A percentile compares a stretch with the other conserved stretches of the same genome.
These are phyloP conservation scores for Tautogolabrus adspersus DNA, from an alignment of 2,113 vertebrate genomes.

Conservation along the genomic window DNA sequence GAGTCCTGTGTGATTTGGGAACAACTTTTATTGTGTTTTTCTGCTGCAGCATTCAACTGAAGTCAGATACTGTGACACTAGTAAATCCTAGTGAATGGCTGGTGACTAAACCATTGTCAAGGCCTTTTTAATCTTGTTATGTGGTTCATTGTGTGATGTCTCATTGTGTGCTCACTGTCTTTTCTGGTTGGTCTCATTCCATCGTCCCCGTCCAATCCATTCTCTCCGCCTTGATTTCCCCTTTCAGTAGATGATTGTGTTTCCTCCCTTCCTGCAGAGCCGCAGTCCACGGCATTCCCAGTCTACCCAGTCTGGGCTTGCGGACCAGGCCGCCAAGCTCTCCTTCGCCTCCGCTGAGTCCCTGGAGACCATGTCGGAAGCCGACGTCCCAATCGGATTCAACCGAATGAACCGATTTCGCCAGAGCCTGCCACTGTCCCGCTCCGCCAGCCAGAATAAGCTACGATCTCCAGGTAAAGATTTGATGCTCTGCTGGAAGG, in stretches of 20 bases:
- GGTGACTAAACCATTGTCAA: slow-evolving; percentile 62
- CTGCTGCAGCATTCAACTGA: slow-evolving; percentile 30
- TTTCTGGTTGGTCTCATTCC: slow-evolving; percentile 54
- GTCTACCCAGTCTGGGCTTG: slow-evolving; percentile 95
- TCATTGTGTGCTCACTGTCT: slow-evolving; percentile 54
- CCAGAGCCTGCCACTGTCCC: slow-evolving; percentile 96
- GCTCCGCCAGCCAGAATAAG: slow-evolving; percentile 97
- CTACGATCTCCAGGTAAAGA: slow-evolving; percentile 94
- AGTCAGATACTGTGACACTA: slow-evolving; percentile 47
- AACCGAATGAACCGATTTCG: slow-evolving; percentile 98
- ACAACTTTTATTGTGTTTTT: slow-evolving; percentile 29
- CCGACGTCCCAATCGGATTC: slow-evolving; percentile 96
- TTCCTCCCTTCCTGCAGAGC: slow-evolving; percentile 82
- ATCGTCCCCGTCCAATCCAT: slow-evolving; percentile 56
- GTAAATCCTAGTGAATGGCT: slow-evolving; percentile 62
- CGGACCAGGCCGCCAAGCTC: slow-evolving; percentile 96
- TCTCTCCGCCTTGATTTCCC: slow-evolving; percentile 51
- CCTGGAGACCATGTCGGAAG: slow-evolving; percentile 98
- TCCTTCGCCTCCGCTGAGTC: slow-evolving; percentile 97
- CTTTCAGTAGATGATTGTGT: slow-evolving; percentile 41
- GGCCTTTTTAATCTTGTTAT: slow-evolving; percentile 70
- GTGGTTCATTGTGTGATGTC: slow-evolving; percentile 56
- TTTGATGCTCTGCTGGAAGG: slow-evolving; percentile 24
- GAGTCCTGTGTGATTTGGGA: slow-evolving; percentile 14
- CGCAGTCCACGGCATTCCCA: slow-evolving; percentile 96